Evolutionary conservation across 2,888 invertebrate genomes (phyloP).

Genomic region (Amiota minor): DNA sequence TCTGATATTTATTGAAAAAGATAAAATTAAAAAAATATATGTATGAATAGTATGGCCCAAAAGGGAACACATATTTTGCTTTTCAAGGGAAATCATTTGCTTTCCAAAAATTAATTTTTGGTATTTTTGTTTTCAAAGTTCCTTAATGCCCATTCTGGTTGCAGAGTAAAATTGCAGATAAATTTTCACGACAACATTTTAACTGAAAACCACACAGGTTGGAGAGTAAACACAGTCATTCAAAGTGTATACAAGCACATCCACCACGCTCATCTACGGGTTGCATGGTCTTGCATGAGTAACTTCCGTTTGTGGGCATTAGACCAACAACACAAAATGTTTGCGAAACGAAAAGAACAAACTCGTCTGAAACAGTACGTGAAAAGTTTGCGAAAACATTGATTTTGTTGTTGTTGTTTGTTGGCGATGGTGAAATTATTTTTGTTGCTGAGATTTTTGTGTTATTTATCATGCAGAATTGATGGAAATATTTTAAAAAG

Average conservation of each 20-base stretch:
- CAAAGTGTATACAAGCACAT: background rate
- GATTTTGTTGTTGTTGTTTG: conserved; percentile 41
- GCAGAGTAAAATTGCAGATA: too few relatives aligned
- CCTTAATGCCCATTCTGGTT: too few relatives aligned
- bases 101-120: too few relatives aligned
- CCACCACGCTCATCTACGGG: background rate
- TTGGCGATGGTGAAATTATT: too few relatives aligned
- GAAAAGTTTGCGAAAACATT: conserved; percentile 62
- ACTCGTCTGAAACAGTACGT: conserved; percentile 56
- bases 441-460: conserved; percentile 8
- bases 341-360: background rate
- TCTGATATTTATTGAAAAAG: too few relatives aligned
- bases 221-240: conserved; percentile 31
- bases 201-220: conserved; percentile 31
- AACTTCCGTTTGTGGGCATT: conserved; percentile 56
- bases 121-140: too few relatives aligned
- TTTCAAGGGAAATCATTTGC: too few relatives aligned
- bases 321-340: background rate
- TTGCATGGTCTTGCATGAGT: conserved; percentile 52
- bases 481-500: too few relatives aligned
- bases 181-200: background rate
- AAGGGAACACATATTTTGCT: too few relatives aligned
- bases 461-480: too few relatives aligned
- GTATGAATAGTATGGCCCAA: too few relatives aligned
- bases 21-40: too few relatives aligned